Conservation (phyloP, 2,797 vertebrate genomes). For the Dromococcyx pavoninus region DNA sequence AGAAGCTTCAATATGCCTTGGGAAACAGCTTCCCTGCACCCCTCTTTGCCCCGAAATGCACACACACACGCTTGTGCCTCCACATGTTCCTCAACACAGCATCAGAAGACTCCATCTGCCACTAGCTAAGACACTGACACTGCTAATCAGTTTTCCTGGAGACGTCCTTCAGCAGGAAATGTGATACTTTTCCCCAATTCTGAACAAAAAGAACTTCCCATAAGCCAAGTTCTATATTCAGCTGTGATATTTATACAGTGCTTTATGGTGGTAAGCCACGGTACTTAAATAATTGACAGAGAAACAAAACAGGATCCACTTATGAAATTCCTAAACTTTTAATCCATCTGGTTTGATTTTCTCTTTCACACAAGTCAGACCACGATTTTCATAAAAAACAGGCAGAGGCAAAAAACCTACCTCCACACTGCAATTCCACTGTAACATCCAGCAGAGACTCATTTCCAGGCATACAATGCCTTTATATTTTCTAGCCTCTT, state of each 20-base stretch:
- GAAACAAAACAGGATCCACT: neutral
- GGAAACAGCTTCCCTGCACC: neutral
- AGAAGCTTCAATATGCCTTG: rapidly evolving
- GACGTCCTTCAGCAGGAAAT: neutral
- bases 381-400: neutral
- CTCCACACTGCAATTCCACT: neutral
- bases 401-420: neutral
- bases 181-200: neutral
- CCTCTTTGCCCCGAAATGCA: rapidly evolving
- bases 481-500: neutral
- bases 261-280: neutral
- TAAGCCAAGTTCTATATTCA: neutral
- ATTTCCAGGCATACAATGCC: neutral
- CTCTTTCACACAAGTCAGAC: neutral
- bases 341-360: neutral
- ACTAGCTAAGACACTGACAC: neutral
- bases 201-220: neutral
- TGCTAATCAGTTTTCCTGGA: neutral
- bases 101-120: neutral
- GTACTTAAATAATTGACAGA: neutral
- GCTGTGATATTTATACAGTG: neutral
- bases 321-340: neutral
- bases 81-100: rapidly evolving
- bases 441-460: neutral
- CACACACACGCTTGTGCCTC: rapidly evolving